Conservation (phyloP, 2,797 vertebrate genomes). For the Bovichtus variegatus region DNA sequence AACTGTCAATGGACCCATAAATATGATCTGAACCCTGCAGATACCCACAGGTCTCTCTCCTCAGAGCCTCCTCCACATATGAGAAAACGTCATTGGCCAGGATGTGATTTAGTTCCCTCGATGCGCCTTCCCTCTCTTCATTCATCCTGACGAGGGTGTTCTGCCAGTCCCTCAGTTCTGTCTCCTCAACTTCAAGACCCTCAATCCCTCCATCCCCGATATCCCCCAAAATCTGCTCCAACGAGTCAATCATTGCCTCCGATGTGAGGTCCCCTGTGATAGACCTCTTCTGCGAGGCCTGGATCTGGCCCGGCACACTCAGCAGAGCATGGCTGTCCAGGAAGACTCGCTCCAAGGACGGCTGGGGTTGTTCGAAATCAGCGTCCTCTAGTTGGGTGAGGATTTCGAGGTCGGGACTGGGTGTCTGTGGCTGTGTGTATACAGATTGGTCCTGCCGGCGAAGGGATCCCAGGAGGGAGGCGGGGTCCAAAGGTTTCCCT, state of each 20-base stretch:
- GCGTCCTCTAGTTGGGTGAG: conserved; percentile 5
- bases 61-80: conserved; percentile 63
- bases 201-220: conserved; percentile 38
- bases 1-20: neutral
- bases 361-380: conserved; percentile 9
- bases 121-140: neutral
- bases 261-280: conserved; percentile 39
- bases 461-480: conserved; percentile 66
- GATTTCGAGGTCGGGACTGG: conserved; percentile 44
- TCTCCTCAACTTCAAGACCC: conserved; percentile 27
- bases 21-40: neutral
- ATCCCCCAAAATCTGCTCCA: conserved; percentile 64
- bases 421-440: conserved; percentile 42
- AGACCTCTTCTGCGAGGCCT: conserved; percentile 1
- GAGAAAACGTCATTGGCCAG: conserved; percentile 57
- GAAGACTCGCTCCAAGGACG: conserved; percentile 69
- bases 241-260: conserved; percentile 55
- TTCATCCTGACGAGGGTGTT: conserved; percentile 64
- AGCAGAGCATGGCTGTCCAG: conserved; percentile 67
- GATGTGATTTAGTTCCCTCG: conserved; percentile 31
- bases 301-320: conserved; percentile 54
- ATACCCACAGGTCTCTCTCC: conserved; percentile 18
- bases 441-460: conserved; percentile 61
- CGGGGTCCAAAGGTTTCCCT: conserved; percentile 56
- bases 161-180: conserved; percentile 72